phyloP scores from a whole-genome alignment of 2,113 vertebrate genomes.

The Actenoides lindsayi region DNA sequence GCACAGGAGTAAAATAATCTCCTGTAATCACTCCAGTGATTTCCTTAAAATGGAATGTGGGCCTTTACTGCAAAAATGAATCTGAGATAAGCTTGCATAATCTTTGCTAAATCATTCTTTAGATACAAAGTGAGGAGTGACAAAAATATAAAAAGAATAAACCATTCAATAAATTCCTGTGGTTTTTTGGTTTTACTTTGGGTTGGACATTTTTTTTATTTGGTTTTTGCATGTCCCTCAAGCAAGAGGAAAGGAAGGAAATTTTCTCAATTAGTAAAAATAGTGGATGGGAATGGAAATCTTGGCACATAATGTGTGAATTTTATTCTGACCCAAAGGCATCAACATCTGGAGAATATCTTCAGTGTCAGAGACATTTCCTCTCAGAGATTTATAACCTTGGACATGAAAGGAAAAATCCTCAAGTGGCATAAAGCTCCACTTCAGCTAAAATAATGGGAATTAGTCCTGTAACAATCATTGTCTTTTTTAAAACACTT shows the following conservation, averaged over 20 bases:
- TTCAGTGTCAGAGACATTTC: background rate
- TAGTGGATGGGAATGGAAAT: background rate
- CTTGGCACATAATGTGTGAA: background rate
- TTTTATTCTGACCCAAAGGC: background rate
- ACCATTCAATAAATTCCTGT: background rate
- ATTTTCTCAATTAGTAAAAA: background rate
- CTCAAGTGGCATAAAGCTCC: background rate
- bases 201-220: background rate
- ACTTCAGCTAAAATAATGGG: background rate
- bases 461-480: background rate
- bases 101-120: background rate
- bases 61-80: background rate
- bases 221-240: accelerated
- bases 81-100: background rate
- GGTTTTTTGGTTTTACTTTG: background rate
- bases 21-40: background rate
- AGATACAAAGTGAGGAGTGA: background rate
- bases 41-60: background rate
- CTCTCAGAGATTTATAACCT: background rate
- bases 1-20: background rate
- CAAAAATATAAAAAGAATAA: background rate
- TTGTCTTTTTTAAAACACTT: background rate
- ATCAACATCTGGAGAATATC: background rate
- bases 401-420: background rate
- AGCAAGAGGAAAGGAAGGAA: background rate